Evolutionary conservation across 2,888 invertebrate genomes (phyloP), one percentile per base, ranked within the genome.

Genomic region (Drosophila tanythrix): DNA sequence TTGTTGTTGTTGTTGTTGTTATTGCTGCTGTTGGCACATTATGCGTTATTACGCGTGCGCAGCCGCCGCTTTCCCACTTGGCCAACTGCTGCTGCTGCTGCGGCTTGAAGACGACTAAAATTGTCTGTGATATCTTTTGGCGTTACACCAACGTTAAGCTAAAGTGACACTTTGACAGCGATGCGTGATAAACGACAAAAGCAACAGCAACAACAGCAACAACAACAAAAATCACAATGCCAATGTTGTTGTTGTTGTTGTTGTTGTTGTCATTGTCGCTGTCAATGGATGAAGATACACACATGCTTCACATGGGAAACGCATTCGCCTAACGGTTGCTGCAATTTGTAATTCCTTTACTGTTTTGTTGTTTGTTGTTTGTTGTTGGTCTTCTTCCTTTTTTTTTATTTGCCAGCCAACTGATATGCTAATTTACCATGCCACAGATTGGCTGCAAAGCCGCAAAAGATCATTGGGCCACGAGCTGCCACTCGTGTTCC

Each of bases 131-230:
- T 88, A 86, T 84, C 84, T 84, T 73, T 75, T 78, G 74, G 84
- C 84, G 69, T 83, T 76, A 70, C 76, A 75, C 65, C 74, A 76
- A 85, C 87, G 82, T 80, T 90, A 89, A 90, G 87, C 81, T 79
- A 89, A 89, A 90, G 90, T 91, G 91, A 91, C 91, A 91, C 80
- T 81, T 91, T 91, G 91, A 91, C 91, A 91, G 91, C 86, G 87
- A 91, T 90, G 90, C 91, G 91, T 91, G 91, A 91, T 91, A 91
- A 91, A 91, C 91, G 90, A 88, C 89, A 82, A 88, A 82, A 76
- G 80, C 79, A 68, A 53, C 61, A 40, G 3, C 10, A 21, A 1
- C n/a, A 21, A 74, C 53, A 53, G 18, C 36, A 36, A 13, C 1
- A 33, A 35, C 52, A 53, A 21, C n/a, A 21, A 40, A 31, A 13